These are phyloP conservation scores for Carabus problematicus DNA, from an alignment of 2,888 invertebrate genomes.

Conservation along the genomic window DNA sequence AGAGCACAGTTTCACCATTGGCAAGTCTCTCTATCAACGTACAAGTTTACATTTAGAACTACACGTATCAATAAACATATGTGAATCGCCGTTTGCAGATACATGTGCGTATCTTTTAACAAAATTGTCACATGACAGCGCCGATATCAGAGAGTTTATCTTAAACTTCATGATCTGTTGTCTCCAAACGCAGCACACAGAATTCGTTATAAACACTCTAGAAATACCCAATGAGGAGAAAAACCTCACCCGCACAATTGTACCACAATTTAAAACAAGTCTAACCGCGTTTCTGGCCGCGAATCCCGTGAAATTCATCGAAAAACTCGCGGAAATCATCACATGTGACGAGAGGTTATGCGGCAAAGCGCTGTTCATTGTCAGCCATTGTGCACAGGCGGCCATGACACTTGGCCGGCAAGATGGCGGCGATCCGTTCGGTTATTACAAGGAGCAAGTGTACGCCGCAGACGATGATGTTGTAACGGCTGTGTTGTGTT, in stretches of 20 bases:
- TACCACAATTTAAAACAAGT: slow-evolving; percentile 1
- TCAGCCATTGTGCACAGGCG: slow-evolving; percentile 10
- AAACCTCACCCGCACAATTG: slow-evolving; percentile 7
- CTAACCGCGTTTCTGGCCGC: too few species aligned
- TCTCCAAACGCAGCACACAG: not conserved
- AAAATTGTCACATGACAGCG: slow-evolving; percentile 17
- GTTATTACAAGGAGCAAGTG: not conserved
- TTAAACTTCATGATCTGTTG: slow-evolving; percentile 24
- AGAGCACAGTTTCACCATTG: not conserved
- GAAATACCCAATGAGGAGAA: slow-evolving; percentile 24
- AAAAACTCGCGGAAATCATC: too few species aligned
- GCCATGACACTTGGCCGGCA: not conserved
- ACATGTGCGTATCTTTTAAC: slow-evolving; percentile 8
- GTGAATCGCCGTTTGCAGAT: not conserved
- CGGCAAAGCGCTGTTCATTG: slow-evolving; percentile 20
- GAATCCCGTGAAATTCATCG: too few species aligned
- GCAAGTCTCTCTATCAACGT: slow-evolving; percentile 1
- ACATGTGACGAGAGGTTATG: slow-evolving; percentile 1
- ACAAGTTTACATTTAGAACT: slow-evolving; percentile 11
- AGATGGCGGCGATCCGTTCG: slow-evolving; percentile 1
- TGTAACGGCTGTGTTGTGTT: not conserved
- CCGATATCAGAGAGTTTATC: slow-evolving; percentile 14
- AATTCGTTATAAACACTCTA: slow-evolving; percentile 3
- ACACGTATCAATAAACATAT: not conserved
- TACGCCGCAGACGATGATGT: not conserved